phyloP scores from a whole-genome alignment of 2,113 vertebrate species.

The Isichthys henryi region DNA sequence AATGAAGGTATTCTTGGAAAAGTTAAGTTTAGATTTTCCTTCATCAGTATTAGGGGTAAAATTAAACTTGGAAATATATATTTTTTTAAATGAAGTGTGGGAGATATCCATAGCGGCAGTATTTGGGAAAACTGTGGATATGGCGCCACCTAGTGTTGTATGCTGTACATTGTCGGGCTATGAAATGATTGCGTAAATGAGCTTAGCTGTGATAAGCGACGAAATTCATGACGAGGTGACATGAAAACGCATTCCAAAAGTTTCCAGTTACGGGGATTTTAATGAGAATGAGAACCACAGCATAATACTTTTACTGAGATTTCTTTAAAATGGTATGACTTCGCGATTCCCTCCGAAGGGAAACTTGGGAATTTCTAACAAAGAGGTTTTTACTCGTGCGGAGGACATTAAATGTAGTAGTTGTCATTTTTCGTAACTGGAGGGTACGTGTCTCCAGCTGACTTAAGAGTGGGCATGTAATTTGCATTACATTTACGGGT shows the following conservation, averaged over 20 bases:
- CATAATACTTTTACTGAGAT: neutral
- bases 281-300: neutral
- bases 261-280: neutral
- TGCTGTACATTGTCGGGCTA: neutral
- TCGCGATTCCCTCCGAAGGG: neutral
- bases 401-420: neutral
- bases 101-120: neutral
- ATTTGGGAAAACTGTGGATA: neutral
- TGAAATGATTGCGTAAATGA: neutral
- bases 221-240: neutral
- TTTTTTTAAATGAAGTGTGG: neutral
- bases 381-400: neutral
- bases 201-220: neutral
- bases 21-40: neutral
- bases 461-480: neutral
- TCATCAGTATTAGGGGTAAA: neutral
- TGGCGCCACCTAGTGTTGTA: neutral
- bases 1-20: neutral
- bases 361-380: neutral
- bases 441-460: neutral
- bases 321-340: neutral
- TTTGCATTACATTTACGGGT: neutral
- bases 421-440: neutral
- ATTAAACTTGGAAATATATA: neutral
- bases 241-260: neutral